Evolutionary conservation across 1,140 invertebrate genomes (phyloP).

Genomic region (Aphidius ervi): DNA sequence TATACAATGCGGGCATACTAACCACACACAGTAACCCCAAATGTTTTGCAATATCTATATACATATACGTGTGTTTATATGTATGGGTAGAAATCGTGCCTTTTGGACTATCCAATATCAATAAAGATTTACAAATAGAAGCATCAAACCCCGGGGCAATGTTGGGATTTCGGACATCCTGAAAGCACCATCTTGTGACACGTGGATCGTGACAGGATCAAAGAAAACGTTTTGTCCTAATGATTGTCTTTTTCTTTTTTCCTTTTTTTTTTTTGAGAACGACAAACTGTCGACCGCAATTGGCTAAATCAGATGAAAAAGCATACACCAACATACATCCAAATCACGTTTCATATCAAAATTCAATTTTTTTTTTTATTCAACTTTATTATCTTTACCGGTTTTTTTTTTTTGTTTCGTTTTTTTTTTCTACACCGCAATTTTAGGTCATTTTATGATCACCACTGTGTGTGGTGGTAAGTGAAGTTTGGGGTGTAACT

Average conservation of each 20-base stretch:
- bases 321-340: not conserved
- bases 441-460: not conserved
- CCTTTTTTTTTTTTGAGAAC: slow-evolving; percentile 1
- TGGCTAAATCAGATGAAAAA: slow-evolving; percentile 11
- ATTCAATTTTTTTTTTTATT: too few relatives aligned
- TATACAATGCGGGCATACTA: slow-evolving; percentile 28
- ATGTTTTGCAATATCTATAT: not conserved
- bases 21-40: slow-evolving; percentile 15
- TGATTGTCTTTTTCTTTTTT: slow-evolving; percentile 25
- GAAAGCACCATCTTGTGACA: slow-evolving; percentile 13
- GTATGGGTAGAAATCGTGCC: slow-evolving; percentile 11
- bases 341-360: not conserved
- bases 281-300: slow-evolving; percentile 7
- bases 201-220: slow-evolving; percentile 29
- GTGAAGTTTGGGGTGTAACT: not conserved
- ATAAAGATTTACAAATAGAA: slow-evolving; percentile 9
- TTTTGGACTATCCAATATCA: slow-evolving; percentile 23
- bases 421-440: too few relatives aligned
- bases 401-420: too few relatives aligned
- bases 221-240: slow-evolving; percentile 29
- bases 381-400: too few relatives aligned
- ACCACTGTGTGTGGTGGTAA: not conserved
- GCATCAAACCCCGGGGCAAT: slow-evolving; percentile 2
- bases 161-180: slow-evolving; percentile 15
- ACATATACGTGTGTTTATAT: too few relatives aligned